Percentiles rank a stretch among this genome's conserved stretches.
Evolutionary conservation across 2,888 invertebrate genomes (phyloP).

Genomic region (Scrobipalpa atriplicella): DNA sequence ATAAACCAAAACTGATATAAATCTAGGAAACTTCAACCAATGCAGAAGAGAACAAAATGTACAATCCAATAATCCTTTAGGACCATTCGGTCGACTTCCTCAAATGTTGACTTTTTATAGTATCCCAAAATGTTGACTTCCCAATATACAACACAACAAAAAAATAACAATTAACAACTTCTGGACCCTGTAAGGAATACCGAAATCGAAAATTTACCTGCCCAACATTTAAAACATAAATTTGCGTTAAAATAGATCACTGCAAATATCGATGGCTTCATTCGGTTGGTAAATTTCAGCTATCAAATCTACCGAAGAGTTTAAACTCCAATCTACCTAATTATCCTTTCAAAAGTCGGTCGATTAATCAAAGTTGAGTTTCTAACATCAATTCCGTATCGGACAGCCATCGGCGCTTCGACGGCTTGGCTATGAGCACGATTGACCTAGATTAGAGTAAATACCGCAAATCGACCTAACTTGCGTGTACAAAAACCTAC

Average conservation of each 20-base stretch:
- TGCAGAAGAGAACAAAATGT: neutral
- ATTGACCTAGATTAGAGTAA: too few relatives aligned
- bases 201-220: neutral
- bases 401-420: slow-evolving; percentile 37
- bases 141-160: too few relatives aligned
- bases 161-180: too few relatives aligned
- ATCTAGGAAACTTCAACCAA: neutral
- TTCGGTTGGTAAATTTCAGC: neutral
- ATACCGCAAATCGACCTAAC: too few relatives aligned
- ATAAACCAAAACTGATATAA: neutral
- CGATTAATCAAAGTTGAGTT: slow-evolving; percentile 24
- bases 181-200: neutral
- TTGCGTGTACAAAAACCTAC: too few relatives aligned
- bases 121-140: too few relatives aligned
- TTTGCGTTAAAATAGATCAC: neutral
- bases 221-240: neutral
- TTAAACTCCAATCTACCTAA: slow-evolving; percentile 14
- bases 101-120: too few relatives aligned
- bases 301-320: slow-evolving; percentile 5
- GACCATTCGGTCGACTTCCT: too few relatives aligned
- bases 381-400: slow-evolving; percentile 35
- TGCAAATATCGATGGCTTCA: neutral
- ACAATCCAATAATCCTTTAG: too few relatives aligned
- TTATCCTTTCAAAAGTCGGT: slow-evolving; percentile 19
- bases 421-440: too few relatives aligned